Evolutionary conservation across 1,140 invertebrate genomes (phyloP).

Genomic region (Cotesia vestalis): DNA sequence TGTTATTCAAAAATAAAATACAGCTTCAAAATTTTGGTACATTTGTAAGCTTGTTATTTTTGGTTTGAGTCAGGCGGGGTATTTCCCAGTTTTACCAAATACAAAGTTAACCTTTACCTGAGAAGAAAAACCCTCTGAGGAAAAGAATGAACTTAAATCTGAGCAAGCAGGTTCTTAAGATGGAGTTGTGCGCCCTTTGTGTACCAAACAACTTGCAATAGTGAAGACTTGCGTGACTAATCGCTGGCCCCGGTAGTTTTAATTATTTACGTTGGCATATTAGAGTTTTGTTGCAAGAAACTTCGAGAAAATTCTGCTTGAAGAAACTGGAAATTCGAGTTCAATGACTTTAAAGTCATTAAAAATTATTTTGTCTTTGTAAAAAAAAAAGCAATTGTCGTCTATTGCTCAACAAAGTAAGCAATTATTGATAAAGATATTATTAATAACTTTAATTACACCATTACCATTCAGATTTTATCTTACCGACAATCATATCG

Average conservation of each 20-base stretch:
- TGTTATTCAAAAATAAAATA: too few species aligned
- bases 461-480: too few species aligned
- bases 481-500: too few species aligned
- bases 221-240: conserved; percentile 32
- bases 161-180: background rate
- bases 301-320: background rate
- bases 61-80: too few species aligned
- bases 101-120: background rate
- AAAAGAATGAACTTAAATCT: too few species aligned
- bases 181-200: conserved; percentile 12
- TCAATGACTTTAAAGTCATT: background rate
- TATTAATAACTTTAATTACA: too few species aligned
- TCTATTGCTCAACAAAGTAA: too few species aligned
- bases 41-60: too few species aligned
- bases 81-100: background rate
- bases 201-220: conserved; percentile 14
- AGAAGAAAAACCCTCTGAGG: background rate
- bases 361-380: too few species aligned
- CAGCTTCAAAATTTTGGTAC: too few species aligned
- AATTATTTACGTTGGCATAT: conserved; percentile 28
- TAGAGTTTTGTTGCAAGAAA: background rate
- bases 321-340: too few species aligned
- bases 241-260: conserved; percentile 19
- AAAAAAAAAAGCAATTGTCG: too few species aligned
- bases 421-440: background rate